A percentile compares a stretch with the other conserved stretches of the same genome.
phyloP scores from a whole-genome alignment of 2,888 invertebrate species.

The Nomada fabriciana region DNA sequence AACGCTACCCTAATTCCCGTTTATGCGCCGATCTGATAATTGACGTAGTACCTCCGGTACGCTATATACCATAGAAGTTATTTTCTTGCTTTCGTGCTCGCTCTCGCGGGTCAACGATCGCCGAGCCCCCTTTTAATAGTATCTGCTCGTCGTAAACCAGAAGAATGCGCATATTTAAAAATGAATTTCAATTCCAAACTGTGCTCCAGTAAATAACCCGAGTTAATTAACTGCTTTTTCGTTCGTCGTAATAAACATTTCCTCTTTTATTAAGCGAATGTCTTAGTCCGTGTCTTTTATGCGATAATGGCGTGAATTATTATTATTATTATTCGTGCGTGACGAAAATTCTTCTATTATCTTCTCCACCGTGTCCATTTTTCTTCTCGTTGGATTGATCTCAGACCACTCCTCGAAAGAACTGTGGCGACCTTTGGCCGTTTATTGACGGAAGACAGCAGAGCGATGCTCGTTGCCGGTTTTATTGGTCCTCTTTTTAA shows the following conservation, averaged over 20 bases:
- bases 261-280: too few relatives aligned
- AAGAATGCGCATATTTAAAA: too few relatives aligned
- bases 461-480: neutral
- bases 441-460: constrained; percentile 29
- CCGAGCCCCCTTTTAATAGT: neutral
- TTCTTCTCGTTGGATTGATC: neutral
- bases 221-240: too few relatives aligned
- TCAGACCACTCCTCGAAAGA: constrained; percentile 9
- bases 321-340: too few relatives aligned
- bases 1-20: constrained; percentile 54
- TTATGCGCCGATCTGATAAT: constrained; percentile 53
- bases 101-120: constrained; percentile 39
- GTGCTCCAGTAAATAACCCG: too few relatives aligned
- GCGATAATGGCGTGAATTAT: too few relatives aligned
- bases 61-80: constrained; percentile 33
- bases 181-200: too few relatives aligned
- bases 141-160: too few relatives aligned
- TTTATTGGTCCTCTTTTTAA: constrained; percentile 23
- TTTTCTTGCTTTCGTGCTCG: constrained; percentile 31
- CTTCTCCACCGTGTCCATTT: too few relatives aligned
- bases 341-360: too few relatives aligned
- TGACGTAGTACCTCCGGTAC: constrained; percentile 50
- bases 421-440: neutral
- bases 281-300: too few relatives aligned
- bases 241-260: too few relatives aligned